Base-by-base conservation (phyloP, 2,113 vertebrate species). In the Prunella himalayana region DNA sequence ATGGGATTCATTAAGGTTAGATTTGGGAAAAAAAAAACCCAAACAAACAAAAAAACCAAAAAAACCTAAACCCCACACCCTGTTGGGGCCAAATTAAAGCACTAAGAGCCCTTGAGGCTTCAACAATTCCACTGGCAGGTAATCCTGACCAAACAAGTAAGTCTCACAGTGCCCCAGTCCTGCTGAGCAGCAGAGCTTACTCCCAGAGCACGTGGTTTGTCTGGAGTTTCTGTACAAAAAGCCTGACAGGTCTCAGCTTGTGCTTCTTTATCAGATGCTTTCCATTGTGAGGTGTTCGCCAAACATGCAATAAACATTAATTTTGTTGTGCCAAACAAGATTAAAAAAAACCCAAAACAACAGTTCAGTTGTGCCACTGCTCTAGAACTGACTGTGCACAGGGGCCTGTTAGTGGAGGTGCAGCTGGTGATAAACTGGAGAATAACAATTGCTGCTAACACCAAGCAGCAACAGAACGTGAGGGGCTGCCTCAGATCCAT, bases 251-350 rank as follows among this genome's bases (percentile, higher is more conserved):
- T 80, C 88, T 57, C 73, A 82, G 91, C 91, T 95, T 96, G 92
- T 45, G 82, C 89, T 78, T 44, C 53, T 93, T 94, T 96, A 98
- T 94, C 94, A 80, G 92, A 82, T 73, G 53, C 47, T 76, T 82
- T 81, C 73, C 73, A 82, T 66, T 5, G 1, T 6, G 63, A 61
- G 50, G 39, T 2, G 3, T 56, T 73, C 30, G 45, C 88, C 90
- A 96, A 78, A 90, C 76, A 91, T 3, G 25, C 80, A 39, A 24
- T 25, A 51, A 64, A 71, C 51, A 49, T 75, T 41, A 28, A 41
- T 89, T 92, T 47, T 64, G 35, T 54, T 71, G 84, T 39, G 86
- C 71, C 57, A 89, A 84, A 89, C n/a, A 56, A 45, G 9, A 37
- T 37, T 37, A 8, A 37, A 37, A 37, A 37, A 37, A 37, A 37